Conservation (phyloP, 2,113 vertebrate species). For the Callipepla californica region DNA sequence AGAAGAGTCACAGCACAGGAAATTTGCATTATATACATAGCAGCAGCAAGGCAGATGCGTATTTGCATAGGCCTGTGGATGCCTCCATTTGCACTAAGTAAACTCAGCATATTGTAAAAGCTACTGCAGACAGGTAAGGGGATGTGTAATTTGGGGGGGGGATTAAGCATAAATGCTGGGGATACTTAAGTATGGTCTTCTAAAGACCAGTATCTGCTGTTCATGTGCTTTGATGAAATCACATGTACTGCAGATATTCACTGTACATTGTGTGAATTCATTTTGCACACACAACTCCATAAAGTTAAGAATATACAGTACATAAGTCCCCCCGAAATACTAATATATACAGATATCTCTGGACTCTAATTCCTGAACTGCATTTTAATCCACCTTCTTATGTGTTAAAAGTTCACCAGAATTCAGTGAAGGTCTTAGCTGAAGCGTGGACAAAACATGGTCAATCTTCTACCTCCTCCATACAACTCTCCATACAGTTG, state of each 20-base stretch:
- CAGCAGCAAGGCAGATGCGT: background rate
- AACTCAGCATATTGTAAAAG: background rate
- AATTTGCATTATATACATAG: background rate
- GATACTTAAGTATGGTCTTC: background rate
- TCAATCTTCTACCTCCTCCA: background rate
- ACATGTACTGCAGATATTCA: background rate
- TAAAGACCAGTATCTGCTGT: background rate
- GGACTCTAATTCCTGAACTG: background rate
- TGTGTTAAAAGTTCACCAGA: background rate
- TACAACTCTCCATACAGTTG: background rate
- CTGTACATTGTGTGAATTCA: background rate
- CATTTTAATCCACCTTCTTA: background rate
- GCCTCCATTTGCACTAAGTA: background rate
- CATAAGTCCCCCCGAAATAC: background rate
- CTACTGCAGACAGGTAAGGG: background rate
- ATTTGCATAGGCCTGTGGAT: background rate
- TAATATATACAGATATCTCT: background rate
- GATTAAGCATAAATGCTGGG: background rate
- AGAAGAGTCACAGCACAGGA: background rate
- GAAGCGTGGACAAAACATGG: background rate
- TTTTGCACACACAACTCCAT: background rate
- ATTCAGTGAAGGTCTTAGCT: background rate
- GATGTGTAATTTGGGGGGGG: background rate
- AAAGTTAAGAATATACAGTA: background rate
- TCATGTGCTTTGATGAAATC: slow-evolving; percentile 14